Evolutionary conservation across 2,888 invertebrate genomes (phyloP), one percentile per base, ranked within the genome.

Genomic region (Tigriopus californicus): DNA sequence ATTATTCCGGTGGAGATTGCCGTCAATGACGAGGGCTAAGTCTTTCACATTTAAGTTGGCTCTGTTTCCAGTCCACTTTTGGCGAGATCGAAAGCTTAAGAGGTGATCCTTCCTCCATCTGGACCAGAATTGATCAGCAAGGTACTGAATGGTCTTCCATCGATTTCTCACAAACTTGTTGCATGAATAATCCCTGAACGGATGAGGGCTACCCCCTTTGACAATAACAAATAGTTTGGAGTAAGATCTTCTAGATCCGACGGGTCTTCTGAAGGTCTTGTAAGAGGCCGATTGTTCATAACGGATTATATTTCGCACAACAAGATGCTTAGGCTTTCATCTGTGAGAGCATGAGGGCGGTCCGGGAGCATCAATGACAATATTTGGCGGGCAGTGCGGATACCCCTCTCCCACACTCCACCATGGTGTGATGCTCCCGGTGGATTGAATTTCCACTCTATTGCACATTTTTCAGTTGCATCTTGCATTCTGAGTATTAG

Each of bases 341-440:
- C 58, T 25, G 42, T 41, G 24, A 58, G 33, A 6, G 13, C 40
- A 13, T 58, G n/a, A 1, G 20, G 41, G 24, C 58, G 59, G 3
- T 61, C 1, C 11, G 18, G 18, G 41, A 52, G 25, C 11, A 59
- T 15, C 18, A 46, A 44, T 12, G 20, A 10, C 1, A 61, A 41
- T 5, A 61, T 54, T 22, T 53, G 25, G 11, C 54, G 15, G 2
- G 60, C 47, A 6, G 59, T 46, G 2, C 54, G 53, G 13, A 61
- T 61, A 20, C 54, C 47, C 8, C 55, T 1, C 33, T 61, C 61
- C 52, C 58, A 61, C 1, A 52, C 48, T 10, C 61, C 59, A 13
- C 58, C 54, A 13, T 46, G 41, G 22, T 61, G 59, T 1, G 61
- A 42, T 2, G 61, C 42, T 10, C 6, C 3, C 1, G 55, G 56